Evolutionary conservation across 2,797 vertebrate genomes (phyloP), one percentile per base, ranked within the genome.

Genomic region (Phalloptychus januarius): DNA sequence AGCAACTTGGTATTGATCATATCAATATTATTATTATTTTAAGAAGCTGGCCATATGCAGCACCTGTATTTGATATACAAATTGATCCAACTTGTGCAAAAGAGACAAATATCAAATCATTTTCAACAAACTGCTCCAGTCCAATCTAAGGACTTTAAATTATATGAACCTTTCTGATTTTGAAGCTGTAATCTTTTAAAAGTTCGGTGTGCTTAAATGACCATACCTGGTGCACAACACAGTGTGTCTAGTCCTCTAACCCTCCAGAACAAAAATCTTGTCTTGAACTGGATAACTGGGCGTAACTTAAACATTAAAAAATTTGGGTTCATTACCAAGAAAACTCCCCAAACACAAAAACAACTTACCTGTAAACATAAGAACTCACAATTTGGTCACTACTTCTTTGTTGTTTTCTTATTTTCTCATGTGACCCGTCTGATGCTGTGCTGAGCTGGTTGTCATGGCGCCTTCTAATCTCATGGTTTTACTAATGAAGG

Each of bases 401-500:
- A 36, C 28, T 18, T 63, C 12, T 58, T 42, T 42, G 10, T 42
- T 42, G 10, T 42, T 11, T 11, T 8, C 11, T 42, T 42, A 11
- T 42, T 56, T 74, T 84, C 75, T 78, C 82, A 33, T 77, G 79
- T 70, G 81, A 85, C 79, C 83, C 82, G 72, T 79, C 71, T 75
- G 23, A 52, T 44, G 75, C 79, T 83, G 79, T 83, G 88, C 81
- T 75, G 79, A 13, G 73, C 33, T 69, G 85, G 92, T 93, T 91
- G 76, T 88, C 85, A 92, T 93, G 92, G 87, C 85, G 91, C 69
- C 87, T 70, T 71, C 74, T 77, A 80, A 77, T 90, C 89, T 90
- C 86, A 77, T 70, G 31, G 87, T 91, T 93, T 93, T 93, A 91
- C 91, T 91, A 91, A 93, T 93, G 90, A 90, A 87, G 89, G 63